These are phyloP conservation scores for Lochmaea capreae DNA, from an alignment of 2,888 invertebrate genomes.

Conservation along the genomic window DNA sequence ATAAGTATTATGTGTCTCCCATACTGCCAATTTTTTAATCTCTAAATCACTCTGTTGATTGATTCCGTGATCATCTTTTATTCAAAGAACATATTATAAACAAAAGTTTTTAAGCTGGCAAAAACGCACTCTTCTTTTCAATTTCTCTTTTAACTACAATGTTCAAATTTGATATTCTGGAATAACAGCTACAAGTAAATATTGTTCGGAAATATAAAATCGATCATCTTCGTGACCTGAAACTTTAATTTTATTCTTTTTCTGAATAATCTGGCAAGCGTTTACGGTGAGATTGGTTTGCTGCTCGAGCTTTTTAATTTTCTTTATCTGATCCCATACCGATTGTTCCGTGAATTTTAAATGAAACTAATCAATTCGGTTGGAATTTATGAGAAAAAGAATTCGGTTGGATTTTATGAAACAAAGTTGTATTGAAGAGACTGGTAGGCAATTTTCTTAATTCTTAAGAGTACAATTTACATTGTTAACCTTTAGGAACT, in stretches of 20 bases:
- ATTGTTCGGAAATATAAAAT: neutral
- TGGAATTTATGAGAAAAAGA: conserved; percentile 6
- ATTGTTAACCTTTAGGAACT: no score
- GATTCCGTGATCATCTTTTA: no score
- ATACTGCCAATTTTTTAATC: no score
- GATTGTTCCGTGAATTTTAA: conserved; percentile 6
- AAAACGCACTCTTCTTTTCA: no score
- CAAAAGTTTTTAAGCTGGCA: no score
- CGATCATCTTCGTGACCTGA: conserved; percentile 8
- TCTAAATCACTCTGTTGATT: no score
- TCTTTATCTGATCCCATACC: neutral
- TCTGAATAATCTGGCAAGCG: neutral
- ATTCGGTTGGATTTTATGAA: neutral
- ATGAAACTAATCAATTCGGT: neutral
- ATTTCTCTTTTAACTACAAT: no score
- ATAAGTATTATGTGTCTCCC: no score
- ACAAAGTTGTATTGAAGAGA: neutral
- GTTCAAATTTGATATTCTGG: no score
- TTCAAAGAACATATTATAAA: no score
- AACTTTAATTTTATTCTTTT: neutral
- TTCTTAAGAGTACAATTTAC: no score
- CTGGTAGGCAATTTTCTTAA: neutral
- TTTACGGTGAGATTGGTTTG: conserved; percentile 7
- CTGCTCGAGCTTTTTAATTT: neutral
- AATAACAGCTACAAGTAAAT: no score